phyloP scores from a whole-genome alignment of 92 coral and sea anemone genomes.

The Palythoa caribaeorum region DNA sequence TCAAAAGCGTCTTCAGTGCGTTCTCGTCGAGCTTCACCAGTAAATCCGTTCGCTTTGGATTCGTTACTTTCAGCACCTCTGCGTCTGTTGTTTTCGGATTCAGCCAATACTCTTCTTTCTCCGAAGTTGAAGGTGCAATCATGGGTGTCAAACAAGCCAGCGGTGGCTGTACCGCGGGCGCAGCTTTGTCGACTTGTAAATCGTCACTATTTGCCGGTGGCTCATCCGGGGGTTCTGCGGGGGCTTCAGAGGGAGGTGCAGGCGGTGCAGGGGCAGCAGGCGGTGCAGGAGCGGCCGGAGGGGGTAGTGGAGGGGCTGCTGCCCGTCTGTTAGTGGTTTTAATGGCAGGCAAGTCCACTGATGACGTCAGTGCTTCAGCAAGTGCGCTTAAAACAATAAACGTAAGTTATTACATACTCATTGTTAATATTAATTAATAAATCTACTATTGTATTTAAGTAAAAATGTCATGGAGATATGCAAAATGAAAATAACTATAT shows the following conservation, averaged over 20 bases:
- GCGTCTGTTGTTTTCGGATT: slow-evolving; percentile 47
- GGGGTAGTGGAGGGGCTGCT: slow-evolving; percentile 25
- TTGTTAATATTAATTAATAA: no score
- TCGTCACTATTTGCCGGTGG: slow-evolving; percentile 63
- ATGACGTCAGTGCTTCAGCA: slow-evolving; percentile 61
- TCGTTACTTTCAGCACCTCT: slow-evolving; percentile 31
- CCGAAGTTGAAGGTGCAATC: slow-evolving; percentile 45
- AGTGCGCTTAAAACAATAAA: slow-evolving; percentile 34
- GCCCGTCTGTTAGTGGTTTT: slow-evolving; percentile 41
- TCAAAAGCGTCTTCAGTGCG: slow-evolving; percentile 42
- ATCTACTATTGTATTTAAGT: no score
- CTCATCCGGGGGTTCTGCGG: slow-evolving; percentile 37
- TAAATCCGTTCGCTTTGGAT: slow-evolving; percentile 46
- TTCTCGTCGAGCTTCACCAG: slow-evolving; percentile 43
- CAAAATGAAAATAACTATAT: no score
- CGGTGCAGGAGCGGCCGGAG: neutral
- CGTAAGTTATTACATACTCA: neutral
- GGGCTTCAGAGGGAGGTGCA: slow-evolving; percentile 19
- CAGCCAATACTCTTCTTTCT: slow-evolving; percentile 26
- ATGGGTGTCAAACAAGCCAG: slow-evolving; percentile 56
- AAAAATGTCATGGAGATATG: no score
- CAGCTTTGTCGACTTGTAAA: slow-evolving; percentile 67
- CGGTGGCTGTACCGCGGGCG: slow-evolving; percentile 66
- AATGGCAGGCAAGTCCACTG: slow-evolving; percentile 59
- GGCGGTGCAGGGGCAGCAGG: slow-evolving; percentile 23